Percentiles rank a stretch among this genome's conserved stretches.
phyloP scores from a whole-genome alignment of 2,797 vertebrate genomes.

The Anableps anableps region DNA sequence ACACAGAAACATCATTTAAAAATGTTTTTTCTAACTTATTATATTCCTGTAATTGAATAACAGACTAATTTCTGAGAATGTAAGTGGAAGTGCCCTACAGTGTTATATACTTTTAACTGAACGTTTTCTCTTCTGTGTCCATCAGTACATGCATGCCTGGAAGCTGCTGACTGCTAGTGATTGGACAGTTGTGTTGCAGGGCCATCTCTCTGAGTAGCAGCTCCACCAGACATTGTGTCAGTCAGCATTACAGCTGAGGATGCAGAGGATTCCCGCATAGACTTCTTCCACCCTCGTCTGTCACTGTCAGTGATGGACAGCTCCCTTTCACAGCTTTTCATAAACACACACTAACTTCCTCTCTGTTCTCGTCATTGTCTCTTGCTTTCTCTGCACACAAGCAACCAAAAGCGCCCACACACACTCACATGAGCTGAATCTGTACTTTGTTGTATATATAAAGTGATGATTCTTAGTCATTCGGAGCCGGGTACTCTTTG shows the following conservation, averaged over 20 bases:
- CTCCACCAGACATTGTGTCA: conserved; percentile 68
- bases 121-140: conserved; percentile 7
- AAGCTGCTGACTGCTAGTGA: conserved; percentile 46
- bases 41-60: conserved; percentile 2
- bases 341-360: conserved; percentile 35
- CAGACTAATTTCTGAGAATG: neutral
- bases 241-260: conserved; percentile 70
- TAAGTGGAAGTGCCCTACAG: neutral
- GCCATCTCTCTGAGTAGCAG: conserved; percentile 57
- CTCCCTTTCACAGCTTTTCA: conserved; percentile 46
- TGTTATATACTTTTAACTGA: neutral
- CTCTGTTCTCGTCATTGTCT: conserved; percentile 48
- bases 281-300: conserved; percentile 58
- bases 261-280: conserved; percentile 32
- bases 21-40: neutral
- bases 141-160: conserved; percentile 19
- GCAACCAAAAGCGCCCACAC: conserved; percentile 18
- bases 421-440: conserved; percentile 34
- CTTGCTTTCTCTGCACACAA: conserved; percentile 18
- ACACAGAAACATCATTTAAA: conserved; percentile 5
- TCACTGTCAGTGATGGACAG: conserved; percentile 64
- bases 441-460: conserved; percentile 58
- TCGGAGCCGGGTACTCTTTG: conserved; percentile 35
- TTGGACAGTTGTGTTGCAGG: conserved; percentile 54
- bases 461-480: conserved; percentile 40